Evolutionary conservation across 1,140 invertebrate species (phyloP), one percentile per base, ranked within the genome.

Genomic region (Papilio machaon): DNA sequence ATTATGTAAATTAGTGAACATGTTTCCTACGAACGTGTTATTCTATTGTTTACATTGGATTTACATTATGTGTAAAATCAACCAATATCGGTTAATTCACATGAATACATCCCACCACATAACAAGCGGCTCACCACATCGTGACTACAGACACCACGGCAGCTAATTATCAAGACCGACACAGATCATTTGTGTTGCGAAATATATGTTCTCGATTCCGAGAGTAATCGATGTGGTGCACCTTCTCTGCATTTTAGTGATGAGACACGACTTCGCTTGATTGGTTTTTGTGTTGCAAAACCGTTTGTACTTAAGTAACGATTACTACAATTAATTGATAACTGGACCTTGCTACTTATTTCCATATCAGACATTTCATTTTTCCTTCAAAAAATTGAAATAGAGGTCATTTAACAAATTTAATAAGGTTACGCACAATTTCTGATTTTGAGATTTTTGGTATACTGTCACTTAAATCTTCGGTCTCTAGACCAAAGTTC

Each of bases 101-200:
- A 47, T 49, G 46, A 75, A 19, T 19, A 75, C 47, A 75, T 64
- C 76, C 73, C 76, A 81, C 77, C 38, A 76, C 38, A 76, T 17
- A 47, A 46, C 46, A 17, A 15, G 9, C 13, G 54, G 54, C 75
- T 82, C 76, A 60, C 58, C 73, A 82, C 67, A 87, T 83, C 87
- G 90, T 91, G 89, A 92, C 88, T 88, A 30, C 46, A 85, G 70
- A 83, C 85, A 87, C 85, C 86, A 76, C 85, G 60, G 70, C 46
- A 82, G 75, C 82, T 89, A 89, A 91, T 90, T 91, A 89, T 84
- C 83, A 75, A 89, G 88, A 76, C 85, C 83, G 64, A 84, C 81
- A 5, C 38, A 58, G 80, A 74, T 84, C 74, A 80, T 87, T 86
- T 84, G 83, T 78, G 78, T 88, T 87, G 81, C 84, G 81, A 82